Evolutionary conservation across 1,140 invertebrate species (phyloP).

Genomic region (Cepaea nemoralis): DNA sequence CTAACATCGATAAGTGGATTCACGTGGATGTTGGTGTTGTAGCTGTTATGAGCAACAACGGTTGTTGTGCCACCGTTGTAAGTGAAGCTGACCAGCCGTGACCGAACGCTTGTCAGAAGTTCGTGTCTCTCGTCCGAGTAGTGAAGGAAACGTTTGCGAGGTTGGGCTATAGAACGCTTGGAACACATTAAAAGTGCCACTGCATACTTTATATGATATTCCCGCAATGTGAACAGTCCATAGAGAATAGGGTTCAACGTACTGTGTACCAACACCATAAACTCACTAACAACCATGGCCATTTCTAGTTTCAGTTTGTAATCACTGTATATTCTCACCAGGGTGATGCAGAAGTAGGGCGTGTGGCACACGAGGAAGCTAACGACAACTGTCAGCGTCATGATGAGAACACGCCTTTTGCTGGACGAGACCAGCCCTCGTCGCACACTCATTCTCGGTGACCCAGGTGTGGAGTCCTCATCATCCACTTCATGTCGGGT

Average conservation of each 20-base stretch:
- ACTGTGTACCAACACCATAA: constrained; percentile 72
- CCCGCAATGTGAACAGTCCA: constrained; percentile 69
- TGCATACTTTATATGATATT: constrained; percentile 48
- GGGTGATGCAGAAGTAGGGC: constrained; percentile 70
- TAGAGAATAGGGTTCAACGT: constrained; percentile 73
- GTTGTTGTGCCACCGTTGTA: background rate
- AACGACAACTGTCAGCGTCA: constrained; percentile 72
- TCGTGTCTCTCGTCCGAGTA: constrained; percentile 15
- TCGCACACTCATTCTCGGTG: constrained; percentile 56
- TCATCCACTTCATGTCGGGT: background rate
- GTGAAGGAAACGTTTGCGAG: background rate
- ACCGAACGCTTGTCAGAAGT: background rate
- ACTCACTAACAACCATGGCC: constrained; percentile 66
- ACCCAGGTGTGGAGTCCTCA: constrained; percentile 17
- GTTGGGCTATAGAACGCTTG: background rate
- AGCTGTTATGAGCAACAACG: background rate
- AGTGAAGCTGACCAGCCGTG: background rate
- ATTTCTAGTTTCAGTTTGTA: constrained; percentile 68
- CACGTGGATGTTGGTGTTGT: background rate
- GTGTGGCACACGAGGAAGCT: constrained; percentile 72
- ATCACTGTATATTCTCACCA: constrained; percentile 72
- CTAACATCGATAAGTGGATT: background rate
- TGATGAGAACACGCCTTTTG: constrained; percentile 67
- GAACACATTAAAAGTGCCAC: constrained; percentile 14
- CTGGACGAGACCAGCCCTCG: constrained; percentile 60